Percentiles rank a stretch among this genome's conserved stretches.
These are phyloP conservation scores for Apotomis capreana DNA, from an alignment of 2,888 invertebrate genomes.

Conservation along the genomic window DNA sequence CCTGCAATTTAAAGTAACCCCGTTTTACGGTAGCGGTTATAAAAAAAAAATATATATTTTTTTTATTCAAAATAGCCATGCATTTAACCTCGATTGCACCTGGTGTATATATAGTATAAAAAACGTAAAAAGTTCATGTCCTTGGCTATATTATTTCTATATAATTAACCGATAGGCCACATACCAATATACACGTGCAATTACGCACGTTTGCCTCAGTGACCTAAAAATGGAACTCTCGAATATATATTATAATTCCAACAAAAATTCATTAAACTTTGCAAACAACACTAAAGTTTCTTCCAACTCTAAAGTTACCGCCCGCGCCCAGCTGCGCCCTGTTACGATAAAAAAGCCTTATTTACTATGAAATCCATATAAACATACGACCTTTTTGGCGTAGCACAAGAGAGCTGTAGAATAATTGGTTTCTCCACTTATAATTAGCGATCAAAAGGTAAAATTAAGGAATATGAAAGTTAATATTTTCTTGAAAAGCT, in stretches of 20 bases:
- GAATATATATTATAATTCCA: constrained; percentile 24
- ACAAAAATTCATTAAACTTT: constrained; percentile 40
- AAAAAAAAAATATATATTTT: too few species aligned
- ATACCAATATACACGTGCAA: background rate
- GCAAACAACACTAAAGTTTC: constrained; percentile 34
- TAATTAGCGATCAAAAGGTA: constrained; percentile 33
- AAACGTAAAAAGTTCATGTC: too few species aligned
- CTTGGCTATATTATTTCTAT: too few species aligned
- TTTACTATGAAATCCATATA: too few species aligned
- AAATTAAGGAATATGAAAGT: constrained; percentile 1
- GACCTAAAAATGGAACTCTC: constrained; percentile 20
- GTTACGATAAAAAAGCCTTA: too few species aligned
- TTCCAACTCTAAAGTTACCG: background rate
- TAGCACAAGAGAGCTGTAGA: background rate
- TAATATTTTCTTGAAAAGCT: background rate
- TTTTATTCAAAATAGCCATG: too few species aligned
- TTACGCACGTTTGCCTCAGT: background rate
- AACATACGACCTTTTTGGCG: too few species aligned
- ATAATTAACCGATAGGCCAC: background rate
- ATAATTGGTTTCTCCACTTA: constrained; percentile 36
- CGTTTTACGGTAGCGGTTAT: too few species aligned
- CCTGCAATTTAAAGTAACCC: too few species aligned
- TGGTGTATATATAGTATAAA: too few species aligned
- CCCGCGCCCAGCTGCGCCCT: constrained; percentile 26
- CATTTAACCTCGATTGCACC: too few species aligned